Evolutionary conservation across 2,797 vertebrate genomes (phyloP).

Genomic region (Gymnopithys bicolor): DNA sequence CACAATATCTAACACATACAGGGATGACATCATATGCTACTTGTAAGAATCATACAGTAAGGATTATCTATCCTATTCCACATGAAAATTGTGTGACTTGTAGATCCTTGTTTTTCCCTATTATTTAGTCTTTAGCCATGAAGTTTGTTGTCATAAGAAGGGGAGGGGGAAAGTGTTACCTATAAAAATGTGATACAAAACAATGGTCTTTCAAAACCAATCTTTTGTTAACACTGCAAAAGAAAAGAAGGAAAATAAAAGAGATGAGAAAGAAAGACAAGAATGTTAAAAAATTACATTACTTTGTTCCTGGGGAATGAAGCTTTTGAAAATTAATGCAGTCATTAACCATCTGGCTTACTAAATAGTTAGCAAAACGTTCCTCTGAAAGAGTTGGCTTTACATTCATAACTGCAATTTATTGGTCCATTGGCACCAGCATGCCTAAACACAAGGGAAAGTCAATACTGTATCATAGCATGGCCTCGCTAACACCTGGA

Average conservation of each 20-base stretch:
- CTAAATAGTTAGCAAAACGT: conserved; percentile 65
- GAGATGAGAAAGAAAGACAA: conserved; percentile 8
- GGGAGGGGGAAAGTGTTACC: neutral
- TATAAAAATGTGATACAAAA: neutral
- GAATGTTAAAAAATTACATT: conserved; percentile 37
- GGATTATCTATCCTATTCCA: neutral
- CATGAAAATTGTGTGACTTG: neutral
- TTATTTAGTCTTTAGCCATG: neutral
- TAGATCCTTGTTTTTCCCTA: neutral
- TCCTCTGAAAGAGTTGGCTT: conserved; percentile 51
- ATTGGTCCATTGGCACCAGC: conserved; percentile 67
- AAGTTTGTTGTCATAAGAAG: neutral
- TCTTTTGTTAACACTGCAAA: neutral
- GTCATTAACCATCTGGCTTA: conserved; percentile 74
- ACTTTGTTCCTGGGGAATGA: conserved; percentile 30
- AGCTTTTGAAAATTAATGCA: conserved; percentile 65
- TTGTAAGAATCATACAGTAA: neutral
- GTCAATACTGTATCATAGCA: conserved; percentile 57
- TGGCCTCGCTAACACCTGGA: conserved; percentile 78
- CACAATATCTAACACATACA: neutral
- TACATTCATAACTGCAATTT: conserved; percentile 60
- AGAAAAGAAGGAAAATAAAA: conserved; percentile 18
- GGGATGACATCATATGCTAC: neutral
- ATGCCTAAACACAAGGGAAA: conserved; percentile 68
- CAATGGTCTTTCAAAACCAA: neutral